phyloP scores from a whole-genome alignment of 2,113 vertebrate genomes.

The Pelusios castaneus region DNA sequence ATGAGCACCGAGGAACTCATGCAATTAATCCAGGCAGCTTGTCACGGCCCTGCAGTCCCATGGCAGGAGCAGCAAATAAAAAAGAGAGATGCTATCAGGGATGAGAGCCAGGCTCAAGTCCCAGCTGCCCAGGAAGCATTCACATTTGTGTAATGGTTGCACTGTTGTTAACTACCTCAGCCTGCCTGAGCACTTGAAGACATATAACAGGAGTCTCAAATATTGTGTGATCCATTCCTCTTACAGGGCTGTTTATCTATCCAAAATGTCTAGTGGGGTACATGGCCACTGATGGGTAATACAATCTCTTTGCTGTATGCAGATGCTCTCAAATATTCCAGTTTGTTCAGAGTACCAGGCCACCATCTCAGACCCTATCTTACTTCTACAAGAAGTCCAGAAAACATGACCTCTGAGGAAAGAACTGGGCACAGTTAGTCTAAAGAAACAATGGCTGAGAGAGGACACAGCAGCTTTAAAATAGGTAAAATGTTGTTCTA shows the following conservation, averaged over 20 bases:
- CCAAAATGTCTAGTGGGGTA: background rate
- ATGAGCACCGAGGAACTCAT: background rate
- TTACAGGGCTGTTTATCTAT: background rate
- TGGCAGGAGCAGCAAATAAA: background rate
- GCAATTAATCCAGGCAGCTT: background rate
- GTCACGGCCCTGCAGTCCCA: background rate
- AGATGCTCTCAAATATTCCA: background rate
- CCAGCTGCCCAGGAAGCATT: background rate
- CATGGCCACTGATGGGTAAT: background rate
- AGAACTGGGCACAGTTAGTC: background rate
- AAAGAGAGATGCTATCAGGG: background rate
- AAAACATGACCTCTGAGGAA: background rate
- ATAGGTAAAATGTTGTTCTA: background rate
- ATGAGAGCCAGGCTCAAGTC: accelerated
- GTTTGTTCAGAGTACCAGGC: background rate
- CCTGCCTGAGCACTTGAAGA: background rate
- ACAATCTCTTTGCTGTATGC: background rate
- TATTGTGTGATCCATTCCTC: background rate
- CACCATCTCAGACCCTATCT: background rate
- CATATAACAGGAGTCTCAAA: accelerated
- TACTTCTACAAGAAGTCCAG: background rate
- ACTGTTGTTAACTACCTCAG: background rate
- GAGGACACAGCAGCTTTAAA: background rate
- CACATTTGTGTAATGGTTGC: background rate
- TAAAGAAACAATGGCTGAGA: background rate